These are phyloP conservation scores for Tuta absoluta DNA, from an alignment of 2,888 invertebrate genomes.

Conservation along the genomic window DNA sequence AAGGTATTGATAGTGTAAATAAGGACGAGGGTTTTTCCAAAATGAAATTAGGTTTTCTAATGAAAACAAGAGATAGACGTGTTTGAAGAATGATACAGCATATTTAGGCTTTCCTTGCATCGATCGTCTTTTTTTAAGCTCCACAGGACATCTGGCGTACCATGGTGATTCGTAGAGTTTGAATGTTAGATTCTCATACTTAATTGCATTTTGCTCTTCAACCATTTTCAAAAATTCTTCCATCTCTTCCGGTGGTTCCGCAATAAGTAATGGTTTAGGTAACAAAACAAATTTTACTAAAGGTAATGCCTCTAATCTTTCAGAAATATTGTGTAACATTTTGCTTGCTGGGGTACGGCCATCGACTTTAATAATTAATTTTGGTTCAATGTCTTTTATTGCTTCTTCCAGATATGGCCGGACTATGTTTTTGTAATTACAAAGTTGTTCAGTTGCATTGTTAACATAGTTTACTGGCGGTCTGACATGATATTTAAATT, in stretches of 20 bases:
- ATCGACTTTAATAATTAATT: constrained; percentile 81
- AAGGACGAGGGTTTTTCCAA: constrained; percentile 83
- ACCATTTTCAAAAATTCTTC: constrained; percentile 69
- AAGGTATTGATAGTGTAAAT: constrained; percentile 79
- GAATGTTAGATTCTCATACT: constrained; percentile 53
- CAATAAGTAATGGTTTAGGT: constrained; percentile 66
- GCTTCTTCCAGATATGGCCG: constrained; percentile 73
- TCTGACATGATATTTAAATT: constrained; percentile 71
- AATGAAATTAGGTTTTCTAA: constrained; percentile 76
- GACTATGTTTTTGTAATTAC: constrained; percentile 71
- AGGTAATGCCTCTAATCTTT: constrained; percentile 59
- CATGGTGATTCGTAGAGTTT: constrained; percentile 77
- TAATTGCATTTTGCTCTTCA: constrained; percentile 53
- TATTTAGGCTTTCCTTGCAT: constrained; percentile 76
- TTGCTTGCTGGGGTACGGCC: constrained; percentile 70
- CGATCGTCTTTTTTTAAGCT: constrained; percentile 78
- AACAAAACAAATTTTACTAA: constrained; percentile 56
- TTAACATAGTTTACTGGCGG: constrained; percentile 70
- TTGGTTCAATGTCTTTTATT: constrained; percentile 76
- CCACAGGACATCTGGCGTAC: constrained; percentile 83
- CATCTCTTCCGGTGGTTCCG: constrained; percentile 60
- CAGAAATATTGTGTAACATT: constrained; percentile 75
- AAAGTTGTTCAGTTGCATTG: constrained; percentile 71
- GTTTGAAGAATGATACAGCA: constrained; percentile 82
- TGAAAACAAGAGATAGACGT: constrained; percentile 82